Conservation (phyloP, 1,140 invertebrate species). For the Drosophila kanapiae region DNA sequence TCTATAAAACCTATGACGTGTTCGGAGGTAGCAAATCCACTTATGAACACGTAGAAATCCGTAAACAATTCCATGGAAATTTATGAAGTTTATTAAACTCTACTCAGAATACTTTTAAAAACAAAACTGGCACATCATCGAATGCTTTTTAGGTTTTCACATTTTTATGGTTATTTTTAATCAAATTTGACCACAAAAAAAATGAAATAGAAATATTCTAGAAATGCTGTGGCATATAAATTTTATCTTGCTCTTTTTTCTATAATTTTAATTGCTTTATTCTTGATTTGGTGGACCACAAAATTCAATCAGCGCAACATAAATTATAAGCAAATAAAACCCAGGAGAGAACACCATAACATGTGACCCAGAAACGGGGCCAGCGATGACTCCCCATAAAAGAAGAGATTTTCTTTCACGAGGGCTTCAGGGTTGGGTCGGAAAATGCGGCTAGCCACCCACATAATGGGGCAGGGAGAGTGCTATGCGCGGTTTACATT, state of each 20-base stretch:
- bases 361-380: slow-evolving; percentile 70
- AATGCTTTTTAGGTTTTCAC: slow-evolving; percentile 55
- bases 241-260: slow-evolving; percentile 56
- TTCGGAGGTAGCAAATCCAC: slow-evolving; percentile 23
- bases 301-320: slow-evolving; percentile 77
- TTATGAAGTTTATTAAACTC: slow-evolving; percentile 1
- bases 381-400: slow-evolving; percentile 66
- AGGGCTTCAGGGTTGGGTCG: slow-evolving; percentile 29
- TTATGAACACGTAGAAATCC: slow-evolving; percentile 18
- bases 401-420: slow-evolving; percentile 63
- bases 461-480: slow-evolving; percentile 21
- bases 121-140: slow-evolving; percentile 25
- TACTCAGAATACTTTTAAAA: slow-evolving; percentile 2
- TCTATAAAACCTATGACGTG: slow-evolving; percentile 14
- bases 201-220: slow-evolving; percentile 12
- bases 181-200: slow-evolving; percentile 11
- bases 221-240: slow-evolving; percentile 31
- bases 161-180: slow-evolving; percentile 53
- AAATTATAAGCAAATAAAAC: slow-evolving; percentile 64
- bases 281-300: slow-evolving; percentile 62
- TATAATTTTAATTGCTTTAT: slow-evolving; percentile 76
- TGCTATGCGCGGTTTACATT: slow-evolving; percentile 4
- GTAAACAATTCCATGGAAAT: neutral
- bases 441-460: slow-evolving; percentile 32
- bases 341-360: neutral